Evolutionary conservation across 2,113 vertebrate genomes (phyloP).

Genomic region (Monopterus albus): DNA sequence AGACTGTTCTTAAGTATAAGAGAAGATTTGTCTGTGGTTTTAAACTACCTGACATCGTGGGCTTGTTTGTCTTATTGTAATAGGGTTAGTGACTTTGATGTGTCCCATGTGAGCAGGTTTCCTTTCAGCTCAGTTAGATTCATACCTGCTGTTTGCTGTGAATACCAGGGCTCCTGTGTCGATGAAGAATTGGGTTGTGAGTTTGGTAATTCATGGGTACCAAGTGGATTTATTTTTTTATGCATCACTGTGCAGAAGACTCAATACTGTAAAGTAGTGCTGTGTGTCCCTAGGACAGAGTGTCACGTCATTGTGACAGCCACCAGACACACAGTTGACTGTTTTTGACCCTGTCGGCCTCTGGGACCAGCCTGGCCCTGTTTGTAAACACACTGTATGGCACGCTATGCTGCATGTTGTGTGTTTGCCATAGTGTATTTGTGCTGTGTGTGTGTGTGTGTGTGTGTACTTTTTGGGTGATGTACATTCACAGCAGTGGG

Average conservation of each 20-base stretch:
- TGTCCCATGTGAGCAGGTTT: slow-evolving; percentile 36
- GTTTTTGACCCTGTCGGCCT: slow-evolving; percentile 74
- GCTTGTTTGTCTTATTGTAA: slow-evolving; percentile 59
- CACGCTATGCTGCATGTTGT: slow-evolving; percentile 53
- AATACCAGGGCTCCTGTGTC: background rate
- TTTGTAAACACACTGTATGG: slow-evolving; percentile 49
- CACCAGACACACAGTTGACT: slow-evolving; percentile 76
- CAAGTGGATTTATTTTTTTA: slow-evolving; percentile 7
- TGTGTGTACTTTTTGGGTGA: slow-evolving; percentile 63
- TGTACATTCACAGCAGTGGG: slow-evolving; percentile 66
- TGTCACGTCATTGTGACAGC: slow-evolving; percentile 51
- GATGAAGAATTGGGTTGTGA: background rate
- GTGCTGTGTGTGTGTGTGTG: slow-evolving; percentile 7
- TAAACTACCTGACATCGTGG: too few species aligned
- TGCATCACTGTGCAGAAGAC: slow-evolving; percentile 11
- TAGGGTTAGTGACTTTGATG: slow-evolving; percentile 45
- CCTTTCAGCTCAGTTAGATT: slow-evolving; percentile 27
- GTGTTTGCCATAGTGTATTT: slow-evolving; percentile 32
- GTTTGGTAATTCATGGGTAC: background rate
- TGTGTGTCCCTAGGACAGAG: slow-evolving; percentile 43
- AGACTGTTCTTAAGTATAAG: slow-evolving; percentile 25
- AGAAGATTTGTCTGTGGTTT: slow-evolving; percentile 56
- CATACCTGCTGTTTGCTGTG: slow-evolving; percentile 30
- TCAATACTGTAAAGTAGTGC: slow-evolving; percentile 10
- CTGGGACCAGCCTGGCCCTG: slow-evolving; percentile 59